These are phyloP conservation scores for Cirrhinus mrigala DNA, from an alignment of 2,797 vertebrate species.

Conservation along the genomic window DNA sequence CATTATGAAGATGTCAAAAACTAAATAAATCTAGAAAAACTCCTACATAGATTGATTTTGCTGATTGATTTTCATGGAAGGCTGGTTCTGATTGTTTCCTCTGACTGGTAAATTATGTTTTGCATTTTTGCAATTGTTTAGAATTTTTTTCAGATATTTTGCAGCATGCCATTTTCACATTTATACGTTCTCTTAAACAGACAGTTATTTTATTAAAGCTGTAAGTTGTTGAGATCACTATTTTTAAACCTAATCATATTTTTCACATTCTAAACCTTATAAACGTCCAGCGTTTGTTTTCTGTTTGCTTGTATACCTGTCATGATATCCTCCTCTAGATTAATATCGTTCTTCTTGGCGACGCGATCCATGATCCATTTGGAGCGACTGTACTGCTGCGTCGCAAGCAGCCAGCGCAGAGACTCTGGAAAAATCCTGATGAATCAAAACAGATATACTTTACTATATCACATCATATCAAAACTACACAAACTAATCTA, in stretches of 20 bases:
- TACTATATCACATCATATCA: not conserved
- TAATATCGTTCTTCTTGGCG: slow-evolving; percentile 85
- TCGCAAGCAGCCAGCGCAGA: slow-evolving; percentile 95
- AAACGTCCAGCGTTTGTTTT: not conserved
- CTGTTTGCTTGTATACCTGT: slow-evolving; percentile 76
- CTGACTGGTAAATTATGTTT: not conserved
- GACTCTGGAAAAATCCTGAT: slow-evolving; percentile 97
- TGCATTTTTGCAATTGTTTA: not conserved
- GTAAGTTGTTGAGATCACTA: not conserved
- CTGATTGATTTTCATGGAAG: not conserved
- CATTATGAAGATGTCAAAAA: not conserved
- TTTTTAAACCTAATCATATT: not conserved
- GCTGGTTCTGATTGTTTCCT: not conserved
- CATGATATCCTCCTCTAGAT: slow-evolving; percentile 84
- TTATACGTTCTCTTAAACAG: not conserved
- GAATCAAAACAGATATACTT: slow-evolving; percentile 55
- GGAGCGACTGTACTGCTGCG: slow-evolving; percentile 90
- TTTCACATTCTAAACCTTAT: not conserved
- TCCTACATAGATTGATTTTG: not conserved
- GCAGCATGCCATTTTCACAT: not conserved
- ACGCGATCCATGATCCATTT: slow-evolving; percentile 90
- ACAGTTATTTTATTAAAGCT: not conserved
- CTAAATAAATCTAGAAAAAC: not conserved
- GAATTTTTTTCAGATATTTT: not conserved
- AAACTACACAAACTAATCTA: not conserved